Evolutionary conservation across 2,113 vertebrate genomes (phyloP).

Genomic region (Eira barbara): DNA sequence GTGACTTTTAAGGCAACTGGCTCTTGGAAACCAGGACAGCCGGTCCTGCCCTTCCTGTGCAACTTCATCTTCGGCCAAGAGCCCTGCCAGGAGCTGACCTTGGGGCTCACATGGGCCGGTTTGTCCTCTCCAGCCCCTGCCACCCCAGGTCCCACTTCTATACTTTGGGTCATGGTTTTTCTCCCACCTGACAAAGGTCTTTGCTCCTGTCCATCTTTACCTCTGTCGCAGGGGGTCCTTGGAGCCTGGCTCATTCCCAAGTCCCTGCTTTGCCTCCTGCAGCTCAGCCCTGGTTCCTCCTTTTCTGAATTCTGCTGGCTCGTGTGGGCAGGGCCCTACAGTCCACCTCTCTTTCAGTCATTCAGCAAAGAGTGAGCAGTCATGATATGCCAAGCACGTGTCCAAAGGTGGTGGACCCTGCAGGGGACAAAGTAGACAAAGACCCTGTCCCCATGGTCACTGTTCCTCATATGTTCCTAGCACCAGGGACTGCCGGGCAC

Average conservation of each 20-base stretch:
- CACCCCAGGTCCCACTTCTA: background rate
- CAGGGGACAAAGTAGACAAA: background rate
- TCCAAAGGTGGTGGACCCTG: background rate
- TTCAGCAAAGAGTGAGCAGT: background rate
- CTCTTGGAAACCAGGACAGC: background rate
- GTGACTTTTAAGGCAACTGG: background rate
- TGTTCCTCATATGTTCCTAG: background rate
- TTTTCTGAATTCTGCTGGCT: background rate
- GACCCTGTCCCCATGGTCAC: background rate
- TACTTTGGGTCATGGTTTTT: background rate
- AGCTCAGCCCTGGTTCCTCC: background rate
- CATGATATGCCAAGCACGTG: background rate
- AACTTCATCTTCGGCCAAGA: background rate
- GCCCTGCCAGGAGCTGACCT: background rate
- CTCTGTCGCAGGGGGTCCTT: background rate
- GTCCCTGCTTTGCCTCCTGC: fast-evolving
- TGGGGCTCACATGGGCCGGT: background rate
- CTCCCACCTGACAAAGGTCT: background rate
- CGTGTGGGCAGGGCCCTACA: background rate
- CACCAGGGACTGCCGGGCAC: background rate
- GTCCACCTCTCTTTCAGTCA: background rate
- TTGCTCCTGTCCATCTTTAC: background rate
- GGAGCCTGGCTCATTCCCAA: background rate
- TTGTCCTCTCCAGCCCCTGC: background rate
- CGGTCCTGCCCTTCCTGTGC: background rate